phyloP scores from a whole-genome alignment of 2,888 invertebrate genomes.

The Erpobdella octoculata region DNA sequence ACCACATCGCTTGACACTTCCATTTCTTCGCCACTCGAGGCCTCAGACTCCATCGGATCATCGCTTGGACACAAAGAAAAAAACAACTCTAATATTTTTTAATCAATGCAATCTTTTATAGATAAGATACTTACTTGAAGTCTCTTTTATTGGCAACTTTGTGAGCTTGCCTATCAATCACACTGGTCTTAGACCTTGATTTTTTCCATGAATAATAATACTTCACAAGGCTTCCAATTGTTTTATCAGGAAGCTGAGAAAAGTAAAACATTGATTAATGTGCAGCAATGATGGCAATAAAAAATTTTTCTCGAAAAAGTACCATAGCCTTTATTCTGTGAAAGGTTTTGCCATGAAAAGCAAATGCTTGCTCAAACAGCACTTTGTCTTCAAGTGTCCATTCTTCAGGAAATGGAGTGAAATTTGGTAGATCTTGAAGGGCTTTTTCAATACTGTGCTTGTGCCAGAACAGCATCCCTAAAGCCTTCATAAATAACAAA shows the following conservation, averaged over 20 bases:
- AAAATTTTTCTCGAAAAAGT: constrained; percentile 40
- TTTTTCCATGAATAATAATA: constrained; percentile 99
- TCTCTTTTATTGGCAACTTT: constrained; percentile 31
- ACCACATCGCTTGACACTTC: constrained; percentile 80
- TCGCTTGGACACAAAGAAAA: constrained; percentile 55
- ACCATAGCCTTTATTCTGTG: constrained; percentile 95
- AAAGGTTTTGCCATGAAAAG: constrained; percentile 95
- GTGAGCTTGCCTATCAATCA: constrained; percentile 76
- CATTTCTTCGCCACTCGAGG: constrained; percentile 64
- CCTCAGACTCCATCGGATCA: constrained; percentile 69
- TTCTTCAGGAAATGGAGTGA: constrained; percentile 92
- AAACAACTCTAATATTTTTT: background rate
- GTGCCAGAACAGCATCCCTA: constrained; percentile 96
- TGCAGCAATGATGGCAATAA: background rate
- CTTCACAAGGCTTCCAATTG: constrained; percentile 87
- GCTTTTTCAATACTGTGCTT: constrained; percentile 89
- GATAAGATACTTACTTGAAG: constrained; percentile 15
- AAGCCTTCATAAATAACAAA: constrained; percentile 57
- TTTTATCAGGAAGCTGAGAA: constrained; percentile 82
- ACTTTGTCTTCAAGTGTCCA: constrained; percentile 98
- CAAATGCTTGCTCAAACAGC: constrained; percentile 92
- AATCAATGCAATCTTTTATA: background rate
- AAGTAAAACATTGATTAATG: background rate
- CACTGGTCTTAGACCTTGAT: constrained; percentile 77
- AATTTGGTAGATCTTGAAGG: constrained; percentile 84